Evolutionary conservation across 2,113 vertebrate species (phyloP), one percentile per base, ranked within the genome.

Genomic region (Reinhardtius hippoglossoides): DNA sequence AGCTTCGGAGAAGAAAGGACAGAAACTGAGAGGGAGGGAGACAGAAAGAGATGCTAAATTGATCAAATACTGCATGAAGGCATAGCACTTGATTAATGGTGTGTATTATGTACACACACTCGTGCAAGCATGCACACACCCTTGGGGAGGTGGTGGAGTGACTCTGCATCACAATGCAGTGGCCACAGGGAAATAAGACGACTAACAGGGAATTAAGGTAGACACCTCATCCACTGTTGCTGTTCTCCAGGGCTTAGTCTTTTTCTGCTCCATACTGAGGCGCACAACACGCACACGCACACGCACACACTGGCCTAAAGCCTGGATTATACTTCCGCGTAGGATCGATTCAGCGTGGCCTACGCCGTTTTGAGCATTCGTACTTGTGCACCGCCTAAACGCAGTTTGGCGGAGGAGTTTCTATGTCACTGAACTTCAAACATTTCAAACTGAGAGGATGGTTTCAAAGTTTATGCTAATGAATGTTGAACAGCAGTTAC

Each of bases 161-260:
- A 88, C 81, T 92, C 87, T 92, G 90, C 84, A 90, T 90, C 86
- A 90, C 91, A 89, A 90, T 88, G 91, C 90, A 80, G 87, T 61
- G 50, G 77, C 87, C 71, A 60, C 71, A 54, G 85, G 82, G 87
- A 82, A 87, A 87, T 73, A 63, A 83, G 68, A 74, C 67, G 81
- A 88, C 87, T 91, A 84, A 85, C 85, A 82, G 80, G 73, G 81
- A 80, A 91, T 91, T 90, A 88, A 87, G 74, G 79, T 80, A 68
- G 89, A 90, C 85, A 83, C 76, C 56, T 85, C 77, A 87, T 86
- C 72, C 67, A 81, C 86, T 82, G 83, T 67, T 83, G 65, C 81
- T 67, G 65, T 76, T 74, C 76, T 82, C 60, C 63, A 55, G 72
- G 79, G 76, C 79, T 82, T 37, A 13, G 55, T 74, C 20, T 75